Evolutionary conservation across 35 echinoderm and acorn worm species (phyloP), one percentile per base, ranked within the genome.

Genomic region (Chiridota heheva): DNA sequence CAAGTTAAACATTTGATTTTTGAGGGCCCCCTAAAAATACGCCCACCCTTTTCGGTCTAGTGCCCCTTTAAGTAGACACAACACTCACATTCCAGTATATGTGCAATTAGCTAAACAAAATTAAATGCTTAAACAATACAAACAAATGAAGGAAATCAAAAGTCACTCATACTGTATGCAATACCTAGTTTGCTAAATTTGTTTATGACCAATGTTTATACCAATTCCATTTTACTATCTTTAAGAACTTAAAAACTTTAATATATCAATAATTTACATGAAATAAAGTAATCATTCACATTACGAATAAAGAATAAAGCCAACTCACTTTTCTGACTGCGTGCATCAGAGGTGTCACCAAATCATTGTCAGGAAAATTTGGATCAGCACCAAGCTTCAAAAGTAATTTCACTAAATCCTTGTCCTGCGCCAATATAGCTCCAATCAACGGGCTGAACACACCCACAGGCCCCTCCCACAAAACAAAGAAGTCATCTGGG

Each of bases 291-390:
- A 64, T 13, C 30, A 72, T 8, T 15, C 37, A 33, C 27, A 7
- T 6, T 6, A 15, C 68, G 5, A 40, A 16, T 15, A 7, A 42
- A 42, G 10, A 40, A 40, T 15, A 72, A 7, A 72, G 20, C 1
- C 18, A 17, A 78, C 67, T 25, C 44, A 87, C 84, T 63, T 77
- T 87, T 44, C 49, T 87, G 32, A 87, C 84, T 20, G 84, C 84
- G 79, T 87, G 84, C 84, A 87, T 87, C 38, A 87, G 44, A 47
- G 84, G 84, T 7, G 84, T 87, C 16, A 87, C 72, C n/a, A 67
- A 63, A 29, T 78, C 72, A 7, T 74, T 55, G 42, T 87, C 84
- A 39, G 72, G 39, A 42, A 77, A 87, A 51, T 87, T 87, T 4
- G 60, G 71, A 59, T 76, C 72, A 49, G 84, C 84, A 2, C 84